Evolutionary conservation across 2,797 vertebrate species (phyloP), one percentile per base, ranked within the genome.

Genomic region (Zalophus californianus): DNA sequence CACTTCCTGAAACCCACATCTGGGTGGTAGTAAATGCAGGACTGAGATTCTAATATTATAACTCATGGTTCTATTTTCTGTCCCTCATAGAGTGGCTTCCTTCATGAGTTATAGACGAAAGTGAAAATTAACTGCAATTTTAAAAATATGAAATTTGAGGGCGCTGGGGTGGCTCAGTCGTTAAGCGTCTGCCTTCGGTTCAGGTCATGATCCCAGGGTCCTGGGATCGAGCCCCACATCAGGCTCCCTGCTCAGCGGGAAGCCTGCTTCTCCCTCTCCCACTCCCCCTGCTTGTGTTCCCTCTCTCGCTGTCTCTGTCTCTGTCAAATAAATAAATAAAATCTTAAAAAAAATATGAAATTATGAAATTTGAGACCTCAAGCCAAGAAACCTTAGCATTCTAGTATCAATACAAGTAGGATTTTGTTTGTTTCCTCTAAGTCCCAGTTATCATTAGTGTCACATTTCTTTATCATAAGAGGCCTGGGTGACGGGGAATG

Each of bases 11-110:
- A 90, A 83, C 20, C 13, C 64, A 73, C 16, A 75, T 86, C 94
- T 92, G 86, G 27, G 44, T 95, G 88, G 50, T 38, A 68, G 48
- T 73, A 77, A 94, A 95, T 52, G 23, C 15, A 85, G 56, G 35
- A 70, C 95, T 78, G 66, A 91, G 44, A 84, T 87, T 89, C 77
- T 68, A 83, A 86, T 80, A 66, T 95, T 96, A 64, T 73, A 95
- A 75, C 41, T 92, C n/a, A 29, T 54, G 25, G 32, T 79, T 94
- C 82, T 21, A 73, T 88, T 93, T 89, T 70, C 90, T 91, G 5
- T 90, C 27, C 52, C 48, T 64, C 44, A 41, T 78, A 58, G 14
- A 44, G 64, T 82, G 56, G 86, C 32, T 90, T 94, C 38, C 58
- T 95, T 91, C 56, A 68, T 73, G 44, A 75, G 5, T 86, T 91